Percentiles rank a stretch among this genome's conserved stretches.
Conservation (phyloP, 1,140 invertebrate species). For the Nebria ingens region DNA sequence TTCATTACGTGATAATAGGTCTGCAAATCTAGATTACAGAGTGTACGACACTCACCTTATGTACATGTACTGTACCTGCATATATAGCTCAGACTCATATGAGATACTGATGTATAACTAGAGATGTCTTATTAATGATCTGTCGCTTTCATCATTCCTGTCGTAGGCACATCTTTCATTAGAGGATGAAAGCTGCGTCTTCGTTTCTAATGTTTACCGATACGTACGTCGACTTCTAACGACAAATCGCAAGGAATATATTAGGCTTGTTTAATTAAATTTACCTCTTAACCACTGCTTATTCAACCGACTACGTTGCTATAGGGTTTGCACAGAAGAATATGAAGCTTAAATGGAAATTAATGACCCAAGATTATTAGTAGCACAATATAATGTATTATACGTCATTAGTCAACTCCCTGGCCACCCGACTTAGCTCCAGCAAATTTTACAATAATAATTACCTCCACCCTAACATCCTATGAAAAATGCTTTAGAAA, state of each 20-base stretch:
- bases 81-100: too few species aligned
- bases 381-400: slow-evolving; percentile 4
- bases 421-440: not conserved
- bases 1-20: slow-evolving; percentile 9
- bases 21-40: slow-evolving; percentile 7
- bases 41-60: not conserved
- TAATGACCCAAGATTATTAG: slow-evolving; percentile 5
- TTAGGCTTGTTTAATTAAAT: slow-evolving; percentile 9
- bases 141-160: not conserved
- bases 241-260: slow-evolving; percentile 6
- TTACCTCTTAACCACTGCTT: not conserved
- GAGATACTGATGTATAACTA: not conserved
- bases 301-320: not conserved
- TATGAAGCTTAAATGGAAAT: slow-evolving; percentile 9
- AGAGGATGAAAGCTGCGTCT: too few species aligned
- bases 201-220: too few species aligned
- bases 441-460: slow-evolving; percentile 2
- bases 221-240: not conserved
- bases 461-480: not conserved
- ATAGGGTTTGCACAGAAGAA: not conserved
- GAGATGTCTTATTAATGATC: not conserved
- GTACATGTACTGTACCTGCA: not conserved
- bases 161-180: not conserved
- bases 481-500: not conserved
- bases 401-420: not conserved